Evolutionary conservation across 2,888 invertebrate genomes (phyloP).

Genomic region (Sylvicola cinctus): DNA sequence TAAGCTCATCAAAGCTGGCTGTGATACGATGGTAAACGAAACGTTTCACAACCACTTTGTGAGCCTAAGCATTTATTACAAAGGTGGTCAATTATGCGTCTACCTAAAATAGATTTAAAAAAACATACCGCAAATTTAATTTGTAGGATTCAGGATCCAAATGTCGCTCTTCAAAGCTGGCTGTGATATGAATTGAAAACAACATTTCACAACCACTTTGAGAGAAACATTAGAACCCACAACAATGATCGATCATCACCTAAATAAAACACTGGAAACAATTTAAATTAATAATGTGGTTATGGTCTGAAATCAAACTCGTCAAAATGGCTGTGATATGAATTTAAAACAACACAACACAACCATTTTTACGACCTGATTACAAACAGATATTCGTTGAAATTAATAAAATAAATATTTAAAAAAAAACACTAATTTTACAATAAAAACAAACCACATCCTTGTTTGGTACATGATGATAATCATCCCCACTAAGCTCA

Average conservation of each 20-base stretch:
- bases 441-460: slow-evolving; percentile 1
- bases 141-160: too few species aligned
- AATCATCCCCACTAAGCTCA: slow-evolving; percentile 17
- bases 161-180: slow-evolving; percentile 95
- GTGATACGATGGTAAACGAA: slow-evolving; percentile 60
- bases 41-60: slow-evolving; percentile 81
- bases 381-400: slow-evolving; percentile 6
- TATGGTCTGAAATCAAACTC: slow-evolving; percentile 22
- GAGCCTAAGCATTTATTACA: slow-evolving; percentile 23
- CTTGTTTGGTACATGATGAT: too few species aligned
- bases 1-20: slow-evolving; percentile 94
- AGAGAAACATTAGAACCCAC: slow-evolving; percentile 35
- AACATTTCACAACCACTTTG: slow-evolving; percentile 83
- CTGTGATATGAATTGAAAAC: slow-evolving; percentile 68
- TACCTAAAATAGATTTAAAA: too few species aligned
- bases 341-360: slow-evolving; percentile 16
- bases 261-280: background rate
- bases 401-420: background rate
- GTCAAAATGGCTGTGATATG: slow-evolving; percentile 28
- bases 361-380: slow-evolving; percentile 24
- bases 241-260: slow-evolving; percentile 1
- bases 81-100: too few species aligned
- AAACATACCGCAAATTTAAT: too few species aligned
- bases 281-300: background rate
- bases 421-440: too few species aligned